Evolutionary conservation across 2,888 invertebrate species (phyloP).

Genomic region (Cerastoderma edule): DNA sequence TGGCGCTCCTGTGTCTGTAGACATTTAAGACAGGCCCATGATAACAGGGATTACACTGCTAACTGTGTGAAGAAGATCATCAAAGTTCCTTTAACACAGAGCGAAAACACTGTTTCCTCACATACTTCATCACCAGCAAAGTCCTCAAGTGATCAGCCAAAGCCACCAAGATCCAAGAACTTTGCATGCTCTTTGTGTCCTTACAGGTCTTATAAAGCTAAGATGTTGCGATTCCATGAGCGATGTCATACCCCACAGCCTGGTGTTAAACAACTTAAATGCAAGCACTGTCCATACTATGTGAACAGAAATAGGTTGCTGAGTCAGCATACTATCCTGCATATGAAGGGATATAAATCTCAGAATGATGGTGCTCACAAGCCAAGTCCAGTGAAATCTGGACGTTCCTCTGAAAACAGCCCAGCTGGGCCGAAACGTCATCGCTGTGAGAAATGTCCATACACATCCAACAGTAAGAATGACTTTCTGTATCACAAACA

Average conservation of each 20-base stretch:
- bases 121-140: too few relatives aligned
- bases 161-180: slow-evolving; percentile 55
- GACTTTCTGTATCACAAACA: slow-evolving; percentile 94
- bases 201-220: slow-evolving; percentile 84
- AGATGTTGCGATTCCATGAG: slow-evolving; percentile 85
- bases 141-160: slow-evolving; percentile 2
- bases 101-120: background rate
- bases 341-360: slow-evolving; percentile 77
- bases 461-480: slow-evolving; percentile 93
- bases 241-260: slow-evolving; percentile 89
- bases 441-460: slow-evolving; percentile 92
- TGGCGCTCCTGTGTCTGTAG: slow-evolving; percentile 70
- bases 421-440: slow-evolving; percentile 86
- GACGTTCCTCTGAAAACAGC: slow-evolving; percentile 22
- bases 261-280: slow-evolving; percentile 90
- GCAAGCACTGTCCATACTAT: slow-evolving; percentile 92
- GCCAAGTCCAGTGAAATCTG: slow-evolving; percentile 26
- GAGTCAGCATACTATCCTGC: slow-evolving; percentile 88
- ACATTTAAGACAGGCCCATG: slow-evolving; percentile 74
- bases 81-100: background rate
- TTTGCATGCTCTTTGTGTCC: slow-evolving; percentile 89
- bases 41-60: slow-evolving; percentile 65
- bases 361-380: slow-evolving; percentile 42
- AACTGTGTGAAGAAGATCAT: slow-evolving; percentile 47
- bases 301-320: slow-evolving; percentile 86